These are phyloP conservation scores for Diadumene lineata DNA, from an alignment of 92 coral and sea anemone species.

Conservation along the genomic window DNA sequence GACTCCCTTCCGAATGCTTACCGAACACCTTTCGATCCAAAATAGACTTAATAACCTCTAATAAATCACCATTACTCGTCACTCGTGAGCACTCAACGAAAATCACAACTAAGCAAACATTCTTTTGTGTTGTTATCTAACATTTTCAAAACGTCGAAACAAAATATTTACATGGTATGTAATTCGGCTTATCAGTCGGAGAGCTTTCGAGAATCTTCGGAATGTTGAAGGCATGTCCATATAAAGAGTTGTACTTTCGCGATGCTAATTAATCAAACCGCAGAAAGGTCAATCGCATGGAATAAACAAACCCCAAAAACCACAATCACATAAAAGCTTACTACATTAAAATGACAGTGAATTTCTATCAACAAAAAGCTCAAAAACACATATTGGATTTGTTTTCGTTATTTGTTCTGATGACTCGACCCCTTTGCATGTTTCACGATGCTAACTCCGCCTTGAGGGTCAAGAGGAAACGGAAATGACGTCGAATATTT, in stretches of 20 bases:
- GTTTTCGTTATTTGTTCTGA: not conserved
- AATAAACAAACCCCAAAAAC: not conserved
- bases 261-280: constrained; percentile 7
- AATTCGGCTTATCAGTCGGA: constrained; percentile 16
- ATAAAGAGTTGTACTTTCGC: constrained; percentile 19
- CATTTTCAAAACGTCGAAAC: not conserved
- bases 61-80: not conserved
- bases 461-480: not conserved
- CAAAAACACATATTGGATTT: not conserved
- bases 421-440: not conserved
- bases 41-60: not conserved
- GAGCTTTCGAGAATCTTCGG: constrained; percentile 37
- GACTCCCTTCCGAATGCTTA: constrained; percentile 27
- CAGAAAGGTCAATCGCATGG: not conserved
- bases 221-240: constrained; percentile 33
- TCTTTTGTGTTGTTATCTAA: not conserved
- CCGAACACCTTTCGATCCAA: constrained; percentile 20
- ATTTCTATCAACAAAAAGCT: too few relatives aligned
- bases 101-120: not conserved
- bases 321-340: not conserved
- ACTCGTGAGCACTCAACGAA: not conserved
- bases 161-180: not conserved
- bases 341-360: not conserved
- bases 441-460: not conserved
- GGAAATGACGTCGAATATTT: not conserved